phyloP scores from a whole-genome alignment of 2,888 invertebrate species.

The Xanthia icteritia region DNA sequence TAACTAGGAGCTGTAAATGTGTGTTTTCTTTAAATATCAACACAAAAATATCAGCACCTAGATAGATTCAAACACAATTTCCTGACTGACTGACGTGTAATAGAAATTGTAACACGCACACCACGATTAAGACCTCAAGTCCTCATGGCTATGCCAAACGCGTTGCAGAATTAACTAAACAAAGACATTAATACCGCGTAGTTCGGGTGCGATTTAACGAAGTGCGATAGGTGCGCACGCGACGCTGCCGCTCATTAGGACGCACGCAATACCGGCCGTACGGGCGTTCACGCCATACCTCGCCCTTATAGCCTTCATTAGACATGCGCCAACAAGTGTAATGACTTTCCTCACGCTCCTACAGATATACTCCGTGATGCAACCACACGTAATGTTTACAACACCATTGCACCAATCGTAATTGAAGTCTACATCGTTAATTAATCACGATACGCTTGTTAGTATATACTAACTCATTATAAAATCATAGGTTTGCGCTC shows the following conservation, averaged over 20 bases:
- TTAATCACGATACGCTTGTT: slow-evolving; percentile 70
- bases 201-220: slow-evolving; percentile 84
- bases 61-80: slow-evolving; percentile 27
- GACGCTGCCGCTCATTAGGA: slow-evolving; percentile 85
- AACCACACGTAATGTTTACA: slow-evolving; percentile 57
- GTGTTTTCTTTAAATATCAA: background rate
- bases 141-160: slow-evolving; percentile 58
- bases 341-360: slow-evolving; percentile 78
- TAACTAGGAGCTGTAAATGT: background rate
- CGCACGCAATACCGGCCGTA: slow-evolving; percentile 82
- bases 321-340: slow-evolving; percentile 78
- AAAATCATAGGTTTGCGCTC: slow-evolving; percentile 62
- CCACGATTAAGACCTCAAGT: slow-evolving; percentile 58
- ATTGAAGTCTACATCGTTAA: slow-evolving; percentile 63
- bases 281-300: slow-evolving; percentile 59
- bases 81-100: slow-evolving; percentile 14
- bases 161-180: slow-evolving; percentile 74
- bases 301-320: slow-evolving; percentile 79
- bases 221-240: slow-evolving; percentile 85
- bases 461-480: slow-evolving; percentile 63
- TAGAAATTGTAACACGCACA: slow-evolving; percentile 47
- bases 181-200: slow-evolving; percentile 79
- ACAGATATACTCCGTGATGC: slow-evolving; percentile 51
- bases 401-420: slow-evolving; percentile 66
- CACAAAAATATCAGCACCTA: no score